Conservation (phyloP, 1,140 invertebrate genomes). For the Bombus difficillimus region DNA sequence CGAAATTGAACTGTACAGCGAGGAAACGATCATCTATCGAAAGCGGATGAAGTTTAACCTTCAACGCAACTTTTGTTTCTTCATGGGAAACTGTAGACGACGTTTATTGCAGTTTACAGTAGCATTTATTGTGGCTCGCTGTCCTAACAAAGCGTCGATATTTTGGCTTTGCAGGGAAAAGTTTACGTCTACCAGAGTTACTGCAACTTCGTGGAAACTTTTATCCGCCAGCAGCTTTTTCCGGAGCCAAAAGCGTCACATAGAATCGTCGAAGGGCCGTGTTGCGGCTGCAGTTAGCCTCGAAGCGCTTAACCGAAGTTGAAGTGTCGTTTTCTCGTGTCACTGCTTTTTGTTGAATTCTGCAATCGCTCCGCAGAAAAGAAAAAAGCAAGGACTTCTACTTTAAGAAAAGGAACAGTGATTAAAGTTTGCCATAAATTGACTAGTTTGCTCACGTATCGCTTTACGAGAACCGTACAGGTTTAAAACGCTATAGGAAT, state of each 20-base stretch:
- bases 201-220: neutral
- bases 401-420: neutral
- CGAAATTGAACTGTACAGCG: neutral
- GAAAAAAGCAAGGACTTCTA: neutral
- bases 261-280: neutral
- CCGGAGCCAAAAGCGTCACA: neutral
- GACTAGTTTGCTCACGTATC: neutral
- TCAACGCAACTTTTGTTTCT: neutral
- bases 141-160: neutral
- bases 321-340: neutral
- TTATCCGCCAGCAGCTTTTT: conserved; percentile 5
- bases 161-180: neutral
- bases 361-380: neutral
- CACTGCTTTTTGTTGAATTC: neutral
- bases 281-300: neutral
- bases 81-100: neutral
- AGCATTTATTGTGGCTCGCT: conserved; percentile 1
- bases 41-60: neutral
- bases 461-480: neutral
- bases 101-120: conserved; percentile 1
- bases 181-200: neutral
- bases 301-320: neutral
- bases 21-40: neutral
- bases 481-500: too few relatives aligned
- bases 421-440: neutral